Percentiles rank a stretch among this genome's conserved stretches.
Evolutionary conservation across 2,888 invertebrate genomes (phyloP).

Genomic region (Encarsia formosa): DNA sequence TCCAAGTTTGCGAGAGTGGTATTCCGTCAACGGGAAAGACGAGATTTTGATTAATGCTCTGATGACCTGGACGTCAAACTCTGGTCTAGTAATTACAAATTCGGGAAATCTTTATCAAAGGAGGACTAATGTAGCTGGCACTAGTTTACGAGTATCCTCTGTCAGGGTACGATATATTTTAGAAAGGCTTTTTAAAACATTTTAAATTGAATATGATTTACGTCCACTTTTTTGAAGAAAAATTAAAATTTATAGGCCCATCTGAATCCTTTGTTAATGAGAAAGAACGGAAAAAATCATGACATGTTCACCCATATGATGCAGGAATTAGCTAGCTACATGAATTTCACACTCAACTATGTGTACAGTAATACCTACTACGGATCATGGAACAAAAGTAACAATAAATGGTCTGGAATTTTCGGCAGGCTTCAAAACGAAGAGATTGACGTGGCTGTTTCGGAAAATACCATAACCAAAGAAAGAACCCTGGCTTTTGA

Average conservation of each 20-base stretch:
- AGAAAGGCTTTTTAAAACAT: too few species aligned
- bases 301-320: conserved; percentile 17
- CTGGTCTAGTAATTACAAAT: conserved; percentile 11
- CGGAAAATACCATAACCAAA: conserved; percentile 37
- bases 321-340: conserved; percentile 12
- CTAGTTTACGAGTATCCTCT: conserved; percentile 22
- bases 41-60: conserved; percentile 23
- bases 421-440: conserved; percentile 31
- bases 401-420: conserved; percentile 37
- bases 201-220: too few species aligned
- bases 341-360: conserved; percentile 36
- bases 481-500: conserved; percentile 34
- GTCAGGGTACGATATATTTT: too few species aligned
- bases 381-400: conserved; percentile 27
- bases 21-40: conserved; percentile 26
- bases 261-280: too few species aligned
- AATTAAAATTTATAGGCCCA: too few species aligned
- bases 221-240: too few species aligned
- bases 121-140: conserved; percentile 26
- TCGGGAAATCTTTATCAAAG: conserved; percentile 25
- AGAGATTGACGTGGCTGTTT: conserved; percentile 36
- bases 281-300: not conserved
- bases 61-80: conserved; percentile 25
- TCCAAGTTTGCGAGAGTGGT: conserved; percentile 32
- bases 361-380: conserved; percentile 23